A percentile compares a stretch with the other conserved stretches of the same genome.
Evolutionary conservation across 2,113 vertebrate genomes (phyloP).

Genomic region (Isurus oxyrinchus): DNA sequence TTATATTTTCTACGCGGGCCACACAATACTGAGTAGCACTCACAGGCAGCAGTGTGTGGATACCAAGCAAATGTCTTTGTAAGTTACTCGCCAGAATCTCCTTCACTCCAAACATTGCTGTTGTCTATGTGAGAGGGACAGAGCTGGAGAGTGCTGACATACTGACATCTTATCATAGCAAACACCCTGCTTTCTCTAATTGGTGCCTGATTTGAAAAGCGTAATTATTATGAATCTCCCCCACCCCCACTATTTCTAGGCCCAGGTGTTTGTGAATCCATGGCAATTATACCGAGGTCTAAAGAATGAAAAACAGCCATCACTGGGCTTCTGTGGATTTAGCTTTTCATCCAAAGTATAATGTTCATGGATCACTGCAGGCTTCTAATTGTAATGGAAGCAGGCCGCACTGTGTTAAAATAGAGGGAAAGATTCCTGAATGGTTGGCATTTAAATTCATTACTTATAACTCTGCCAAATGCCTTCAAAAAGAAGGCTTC

Average conservation of each 20-base stretch:
- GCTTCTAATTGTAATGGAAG: slow-evolving; percentile 14
- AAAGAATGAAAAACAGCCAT: slow-evolving; percentile 38
- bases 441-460: slow-evolving; percentile 39
- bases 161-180: not conserved
- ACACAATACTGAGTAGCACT: slow-evolving; percentile 17
- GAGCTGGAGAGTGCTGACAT: not conserved
- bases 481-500: slow-evolving; percentile 41
- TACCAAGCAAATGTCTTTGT: slow-evolving; percentile 29
- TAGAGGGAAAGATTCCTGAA: slow-evolving; percentile 36
- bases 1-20: slow-evolving; percentile 18
- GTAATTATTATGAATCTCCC: not conserved
- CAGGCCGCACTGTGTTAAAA: slow-evolving; percentile 11
- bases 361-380: not conserved
- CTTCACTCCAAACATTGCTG: slow-evolving; percentile 36
- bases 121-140: slow-evolving; percentile 25
- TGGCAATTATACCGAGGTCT: not conserved
- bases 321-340: slow-evolving; percentile 36
- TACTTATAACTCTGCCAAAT: slow-evolving; percentile 44
- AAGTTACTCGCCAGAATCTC: slow-evolving; percentile 14
- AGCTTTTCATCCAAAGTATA: slow-evolving; percentile 40
- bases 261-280: slow-evolving; percentile 24
- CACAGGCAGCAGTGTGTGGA: slow-evolving; percentile 30
- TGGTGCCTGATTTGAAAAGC: slow-evolving; percentile 11
- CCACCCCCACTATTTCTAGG: not conserved
- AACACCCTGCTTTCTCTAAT: not conserved